Base-by-base conservation (phyloP, 2,113 vertebrate genomes). In the Hemichromis elongatus region DNA sequence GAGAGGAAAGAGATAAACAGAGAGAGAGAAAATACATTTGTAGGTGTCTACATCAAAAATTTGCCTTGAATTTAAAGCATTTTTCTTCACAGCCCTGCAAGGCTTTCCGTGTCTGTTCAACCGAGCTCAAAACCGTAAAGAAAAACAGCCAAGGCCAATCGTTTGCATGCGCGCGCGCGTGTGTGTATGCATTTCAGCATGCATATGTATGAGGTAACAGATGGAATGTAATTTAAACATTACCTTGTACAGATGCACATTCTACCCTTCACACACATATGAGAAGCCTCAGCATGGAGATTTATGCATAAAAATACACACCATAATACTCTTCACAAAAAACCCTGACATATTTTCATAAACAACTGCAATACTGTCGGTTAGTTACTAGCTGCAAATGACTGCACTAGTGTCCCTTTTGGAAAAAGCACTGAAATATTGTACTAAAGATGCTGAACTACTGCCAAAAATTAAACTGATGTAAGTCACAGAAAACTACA, bases 131-230 rank as follows among this genome's bases (percentile, higher is more conserved):
- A 75, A 81, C 73, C 73, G 40, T 10, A 19, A 78, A 79, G 56
- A 68, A 82, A 90, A 89, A 85, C 61, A 81, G 68, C 37, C 78
- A 42, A 77, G 81, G 83, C 86, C 45, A 12, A 12, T 42, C 52
- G 18, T 40, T 35, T 30, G 78, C 40, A 6, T 47, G 66, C 3
- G 40, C 50, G 68, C 28, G 66, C 3, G 40, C 50, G 68, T 75
- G 19, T 53, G 52, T 53, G 19, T n/a, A 24, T 50, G 80, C 13
- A 19, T 57, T 9, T 81, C 47, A 86, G 47, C 47, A 88, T 91
- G 86, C 80, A 90, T 94, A 90, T 92, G 82, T 52, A 92, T 87
- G 85, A 89, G 91, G 28, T 10, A 77, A 82, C 91, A 92, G 92
- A 91, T 90, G 89, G 87, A 37, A 63, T 50, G 89, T 83, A 61